Evolutionary conservation across 2,888 invertebrate species (phyloP), one percentile per base, ranked within the genome.

Genomic region (Acheta domesticus): DNA sequence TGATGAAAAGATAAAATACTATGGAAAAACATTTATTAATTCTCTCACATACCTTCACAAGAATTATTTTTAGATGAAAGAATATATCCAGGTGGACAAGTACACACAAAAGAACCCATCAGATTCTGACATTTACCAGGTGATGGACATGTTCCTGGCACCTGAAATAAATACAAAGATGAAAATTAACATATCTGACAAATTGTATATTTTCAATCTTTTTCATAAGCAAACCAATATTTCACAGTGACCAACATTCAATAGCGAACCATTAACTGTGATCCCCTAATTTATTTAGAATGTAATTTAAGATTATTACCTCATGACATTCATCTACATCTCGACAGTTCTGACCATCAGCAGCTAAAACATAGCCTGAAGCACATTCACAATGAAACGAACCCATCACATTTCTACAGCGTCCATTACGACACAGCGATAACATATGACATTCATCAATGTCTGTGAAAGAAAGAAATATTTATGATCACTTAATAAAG

Each of bases 371-470:
- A 86, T 94, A 96, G 0, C 96, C 96, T 23, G 92, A 89, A 11
- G 93, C 92, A 86, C 96, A 96, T 85, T 94, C 94, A 87, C 95
- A 96, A 82, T 89, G 90, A 87, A 93, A 96, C 23, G 93, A 93
- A 49, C 95, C 95, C 80, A 92, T 88, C 1, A 92, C 92, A 87
- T 96, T 96, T 83, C 92, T 90, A 85, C 96, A 96, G 78, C 94
- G 89, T 1, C 95, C 95, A 85, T 96, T 96, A 83, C 95, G 91
- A 85, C 97, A 97, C 80, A 95, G 91, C 87, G 93, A 93, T 77
- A 94, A 93, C 89, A 93, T 93, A 83, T 93, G 91, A 84, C 96
- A 96, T 87, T 96, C 96, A 87, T 96, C 94, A 80, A 95, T 90
- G 86, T 94, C 93, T 92, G 83, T 12, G 82, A 82, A 2, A 49